phyloP scores from a whole-genome alignment of 1,140 invertebrate species.

The Brachionus calyciflorus region DNA sequence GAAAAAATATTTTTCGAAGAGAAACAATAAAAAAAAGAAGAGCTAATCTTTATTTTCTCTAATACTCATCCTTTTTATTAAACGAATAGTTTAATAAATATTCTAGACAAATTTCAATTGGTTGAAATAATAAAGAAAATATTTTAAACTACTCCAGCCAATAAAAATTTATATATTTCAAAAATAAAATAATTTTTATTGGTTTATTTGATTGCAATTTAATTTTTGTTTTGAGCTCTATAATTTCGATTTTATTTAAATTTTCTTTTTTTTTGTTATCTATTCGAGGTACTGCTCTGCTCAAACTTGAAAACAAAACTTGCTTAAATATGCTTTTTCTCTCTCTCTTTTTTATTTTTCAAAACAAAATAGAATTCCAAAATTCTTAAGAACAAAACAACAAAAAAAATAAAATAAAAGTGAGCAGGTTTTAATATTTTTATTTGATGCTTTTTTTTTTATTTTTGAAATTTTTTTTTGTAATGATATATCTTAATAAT shows the following conservation, averaged over 20 bases:
- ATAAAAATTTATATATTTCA: constrained; percentile 6
- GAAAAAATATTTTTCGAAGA: constrained; percentile 7
- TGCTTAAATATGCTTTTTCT: not conserved
- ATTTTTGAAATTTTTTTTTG: too few species aligned
- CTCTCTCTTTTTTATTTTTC: not conserved
- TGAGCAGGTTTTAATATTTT: constrained; percentile 8
- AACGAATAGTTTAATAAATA: not conserved
- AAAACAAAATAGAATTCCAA: not conserved
- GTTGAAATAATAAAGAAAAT: not conserved
- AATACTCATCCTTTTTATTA: constrained; percentile 9
- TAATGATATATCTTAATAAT: not conserved
- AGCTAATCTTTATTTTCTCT: constrained; percentile 19
- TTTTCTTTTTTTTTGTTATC: not conserved
- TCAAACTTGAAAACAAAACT: too few species aligned
- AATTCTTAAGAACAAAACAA: not conserved
- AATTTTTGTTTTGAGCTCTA: not conserved
- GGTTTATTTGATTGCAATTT: not conserved
- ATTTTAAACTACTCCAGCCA: not conserved
- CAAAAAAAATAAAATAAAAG: not conserved
- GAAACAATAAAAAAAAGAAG: not conserved
- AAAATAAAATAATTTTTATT: constrained; percentile 13
- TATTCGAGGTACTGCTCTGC: not conserved
- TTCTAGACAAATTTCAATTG: not conserved
- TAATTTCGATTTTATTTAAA: not conserved
- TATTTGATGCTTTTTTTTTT: not conserved